Evolutionary conservation across 2,888 invertebrate species (phyloP).

Genomic region (Thereva unica): DNA sequence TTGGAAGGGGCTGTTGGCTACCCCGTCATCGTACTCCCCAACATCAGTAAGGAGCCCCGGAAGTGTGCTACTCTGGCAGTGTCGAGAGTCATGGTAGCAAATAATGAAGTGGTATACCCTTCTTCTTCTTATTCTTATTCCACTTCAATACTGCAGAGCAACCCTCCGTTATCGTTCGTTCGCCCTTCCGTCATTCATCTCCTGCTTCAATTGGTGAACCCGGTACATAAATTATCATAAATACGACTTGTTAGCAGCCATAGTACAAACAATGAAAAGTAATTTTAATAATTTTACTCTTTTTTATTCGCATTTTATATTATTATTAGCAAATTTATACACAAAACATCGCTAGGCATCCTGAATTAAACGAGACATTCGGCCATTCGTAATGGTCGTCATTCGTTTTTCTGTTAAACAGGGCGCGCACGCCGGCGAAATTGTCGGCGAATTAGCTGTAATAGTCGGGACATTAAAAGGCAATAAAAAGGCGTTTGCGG

Average conservation of each 20-base stretch:
- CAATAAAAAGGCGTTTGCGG: slow-evolving; percentile 28
- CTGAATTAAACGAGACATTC: slow-evolving; percentile 28
- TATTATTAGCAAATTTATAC: slow-evolving; percentile 32
- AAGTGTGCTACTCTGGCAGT: slow-evolving; percentile 6
- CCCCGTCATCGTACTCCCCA: too few relatives aligned
- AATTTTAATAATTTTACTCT: slow-evolving; percentile 37
- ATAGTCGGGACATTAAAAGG: slow-evolving; percentile 31
- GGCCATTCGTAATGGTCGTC: slow-evolving; percentile 16
- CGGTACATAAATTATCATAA: slow-evolving; percentile 40
- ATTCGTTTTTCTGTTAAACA: slow-evolving; percentile 6
- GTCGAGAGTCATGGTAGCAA: slow-evolving; percentile 7
- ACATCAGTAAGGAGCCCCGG: neutral
- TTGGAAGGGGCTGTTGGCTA: too few relatives aligned
- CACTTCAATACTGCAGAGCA: too few relatives aligned
- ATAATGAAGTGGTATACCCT: slow-evolving; percentile 12
- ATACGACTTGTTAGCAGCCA: slow-evolving; percentile 40
- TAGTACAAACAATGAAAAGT: slow-evolving; percentile 40
- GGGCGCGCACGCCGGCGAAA: slow-evolving; percentile 13
- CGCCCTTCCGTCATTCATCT: neutral
- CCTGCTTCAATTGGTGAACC: slow-evolving; percentile 29
- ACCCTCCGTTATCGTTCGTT: neutral
- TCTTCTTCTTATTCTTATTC: neutral
- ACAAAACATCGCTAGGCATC: slow-evolving; percentile 16
- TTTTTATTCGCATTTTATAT: slow-evolving; percentile 24
- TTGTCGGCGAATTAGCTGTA: slow-evolving; percentile 32